Base-by-base conservation (phyloP, 64 coral and sea anemone genomes). In the Stylophora pistillata region DNA sequence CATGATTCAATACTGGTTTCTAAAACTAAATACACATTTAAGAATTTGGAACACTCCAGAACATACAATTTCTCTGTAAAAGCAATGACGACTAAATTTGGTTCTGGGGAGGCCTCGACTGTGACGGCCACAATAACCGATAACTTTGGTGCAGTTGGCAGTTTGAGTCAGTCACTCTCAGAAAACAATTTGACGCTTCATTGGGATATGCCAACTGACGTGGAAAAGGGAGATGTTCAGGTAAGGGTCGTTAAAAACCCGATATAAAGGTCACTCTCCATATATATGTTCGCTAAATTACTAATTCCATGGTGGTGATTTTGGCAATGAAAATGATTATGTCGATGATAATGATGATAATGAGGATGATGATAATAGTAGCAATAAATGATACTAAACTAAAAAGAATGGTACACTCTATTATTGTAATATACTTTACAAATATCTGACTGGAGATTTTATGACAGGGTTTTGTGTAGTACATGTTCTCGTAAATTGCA, bases 151-250 rank as follows among this genome's bases (percentile, higher is more conserved):
- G 11, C 55, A 55, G 75, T 78, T 28, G 52, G 7, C 2, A 78
- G 29, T 14, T 56, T 78, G 75, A 55, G 16, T 56, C 47, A 53
- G 23, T 5, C 0, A 1, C 10, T 78, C 28, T 23, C 25, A 9
- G 56, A 55, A 25, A 15, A 78, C 75, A 56, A 10, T 1, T 13
- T 78, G 23, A 78, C 53, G 14, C n/a, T 78, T 23, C 7, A 78
- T 13, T 78, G 75, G 75, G 75, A 57, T 78, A 0, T 13, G 56
- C 75, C 75, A 9, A 56, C 10, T 2, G 53, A 78, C 28, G 25
- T 78, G 17, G 75, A 78, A 10, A 53, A 23, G 21, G 29, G 56
- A 78, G 75, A 78, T 13, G 56, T 78, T 56, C 13, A 78, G 75
- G 75, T 78, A 56, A 5, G 21, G 26, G 2, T 1, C 26, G 64